A percentile compares a stretch with the other conserved stretches of the same genome.
These are phyloP conservation scores for Coccyzus lansbergi DNA, from an alignment of 2,797 vertebrate species.

Conservation along the genomic window DNA sequence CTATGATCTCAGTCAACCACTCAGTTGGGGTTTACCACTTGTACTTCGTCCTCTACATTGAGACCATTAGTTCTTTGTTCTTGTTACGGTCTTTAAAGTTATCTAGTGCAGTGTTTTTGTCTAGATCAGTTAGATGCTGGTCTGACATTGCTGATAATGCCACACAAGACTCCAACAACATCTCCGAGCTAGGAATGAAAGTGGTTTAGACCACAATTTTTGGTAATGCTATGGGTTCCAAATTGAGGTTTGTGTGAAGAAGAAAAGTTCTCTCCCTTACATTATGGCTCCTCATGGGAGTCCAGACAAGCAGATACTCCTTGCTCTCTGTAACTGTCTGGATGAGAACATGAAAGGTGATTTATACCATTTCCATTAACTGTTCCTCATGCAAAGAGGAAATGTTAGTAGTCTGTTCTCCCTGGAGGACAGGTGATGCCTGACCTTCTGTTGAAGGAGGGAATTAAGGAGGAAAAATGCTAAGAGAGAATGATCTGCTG, in stretches of 20 bases:
- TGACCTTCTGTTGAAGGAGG: slow-evolving; percentile 40
- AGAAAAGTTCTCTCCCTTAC: not conserved
- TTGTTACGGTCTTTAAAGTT: not conserved
- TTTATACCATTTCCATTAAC: slow-evolving; percentile 33
- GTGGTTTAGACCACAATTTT: not conserved
- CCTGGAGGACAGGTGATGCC: not conserved
- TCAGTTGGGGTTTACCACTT: not conserved
- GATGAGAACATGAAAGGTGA: not conserved
- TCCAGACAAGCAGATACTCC: not conserved
- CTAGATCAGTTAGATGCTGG: not conserved
- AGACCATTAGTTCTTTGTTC: not conserved
- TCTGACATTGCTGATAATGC: not conserved
- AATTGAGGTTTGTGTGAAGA: not conserved
- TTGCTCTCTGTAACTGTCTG: not conserved
- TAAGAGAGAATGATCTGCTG: slow-evolving; percentile 17
- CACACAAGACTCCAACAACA: not conserved
- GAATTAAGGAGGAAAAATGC: slow-evolving; percentile 14
- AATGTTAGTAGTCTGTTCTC: slow-evolving; percentile 35
- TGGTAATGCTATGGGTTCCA: not conserved
- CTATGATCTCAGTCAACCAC: not conserved
- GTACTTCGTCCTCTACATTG: not conserved
- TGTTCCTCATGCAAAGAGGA: slow-evolving; percentile 35
- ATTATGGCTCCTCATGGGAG: not conserved
- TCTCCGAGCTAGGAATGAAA: not conserved
- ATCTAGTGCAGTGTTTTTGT: not conserved